Evolutionary conservation across 2,888 invertebrate genomes (phyloP), one percentile per base, ranked within the genome.

Genomic region (Coecobrya sp.): DNA sequence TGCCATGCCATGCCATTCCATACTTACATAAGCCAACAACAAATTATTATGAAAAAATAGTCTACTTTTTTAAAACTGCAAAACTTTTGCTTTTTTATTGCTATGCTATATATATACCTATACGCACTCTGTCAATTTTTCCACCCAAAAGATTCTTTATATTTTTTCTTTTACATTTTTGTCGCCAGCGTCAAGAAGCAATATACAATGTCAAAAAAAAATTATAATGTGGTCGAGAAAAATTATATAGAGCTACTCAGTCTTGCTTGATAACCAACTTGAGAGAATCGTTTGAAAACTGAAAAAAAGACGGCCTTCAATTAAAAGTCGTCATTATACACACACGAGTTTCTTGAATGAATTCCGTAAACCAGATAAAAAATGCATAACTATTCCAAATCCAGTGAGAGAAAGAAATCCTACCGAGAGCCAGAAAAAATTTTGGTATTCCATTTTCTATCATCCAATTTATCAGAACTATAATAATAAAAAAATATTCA

Each of bases 361-460:
- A 59, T 59, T 81, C 81, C 81, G 55, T 10, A 55, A 36, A 36
- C 30, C 30, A 19, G 49, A n/a, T n/a, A n/a, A n/a, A n/a, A n/a
- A n/a, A 30, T 70, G 13, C 27, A 81, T 55, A 81, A n/a, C 1
- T 8, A 55, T 30, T 16, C 36, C 36, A 36, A 36, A 36, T 36
- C n/a, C n/a, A n/a, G n/a, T n/a, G n/a, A n/a, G n/a, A n/a, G 7
- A 36, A 7, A 36, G 7, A 36, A 36, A 8, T 27, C 30, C 30
- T 19, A 30, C 27, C 59, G 11, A 30, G 42, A 85, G 84, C 25
- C 27, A 85, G 62, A 82, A 87, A 73, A 68, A 91, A 52, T 79
- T 70, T 88, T 73, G 92, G 92, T 92, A 92, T 88, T 92, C 92
- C 92, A 88, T 88, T 92, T 92, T 92, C 88, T 73, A 91, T 52